phyloP scores from a whole-genome alignment of 2,797 vertebrate genomes.

The Molossus molossus region DNA sequence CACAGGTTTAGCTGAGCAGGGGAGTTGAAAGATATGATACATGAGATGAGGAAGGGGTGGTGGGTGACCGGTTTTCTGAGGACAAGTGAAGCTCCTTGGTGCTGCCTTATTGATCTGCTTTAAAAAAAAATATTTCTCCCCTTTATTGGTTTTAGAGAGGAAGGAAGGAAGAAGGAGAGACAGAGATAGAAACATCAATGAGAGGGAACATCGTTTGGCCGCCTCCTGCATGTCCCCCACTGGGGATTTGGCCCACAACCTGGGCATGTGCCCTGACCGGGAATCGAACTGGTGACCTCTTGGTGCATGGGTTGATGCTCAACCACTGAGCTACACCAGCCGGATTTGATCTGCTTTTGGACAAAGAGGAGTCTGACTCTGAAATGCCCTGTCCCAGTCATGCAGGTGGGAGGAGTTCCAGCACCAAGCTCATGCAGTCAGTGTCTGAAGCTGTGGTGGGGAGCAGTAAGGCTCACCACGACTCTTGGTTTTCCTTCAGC shows the following conservation, averaged over 20 bases:
- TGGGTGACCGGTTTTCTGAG: background rate
- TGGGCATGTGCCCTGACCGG: too few species aligned
- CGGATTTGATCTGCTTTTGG: background rate
- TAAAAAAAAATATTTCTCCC: too few species aligned
- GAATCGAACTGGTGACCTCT: too few species aligned
- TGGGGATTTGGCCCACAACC: too few species aligned
- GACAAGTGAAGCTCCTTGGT: background rate
- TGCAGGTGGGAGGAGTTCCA: background rate
- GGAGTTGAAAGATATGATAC: background rate
- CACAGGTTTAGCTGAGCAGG: background rate
- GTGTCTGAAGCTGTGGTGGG: accelerated
- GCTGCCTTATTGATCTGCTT: background rate
- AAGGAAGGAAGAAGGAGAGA: too few species aligned
- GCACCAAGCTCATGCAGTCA: background rate
- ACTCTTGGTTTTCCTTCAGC: background rate
- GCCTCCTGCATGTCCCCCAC: too few species aligned
- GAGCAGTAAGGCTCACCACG: background rate
- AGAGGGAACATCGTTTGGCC: too few species aligned
- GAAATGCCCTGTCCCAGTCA: background rate
- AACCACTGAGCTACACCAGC: too few species aligned
- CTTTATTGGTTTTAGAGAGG: too few species aligned
- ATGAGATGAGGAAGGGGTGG: background rate
- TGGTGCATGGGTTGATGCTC: too few species aligned
- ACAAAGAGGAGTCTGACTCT: background rate
- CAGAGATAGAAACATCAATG: too few species aligned